Percentiles rank a stretch among this genome's conserved stretches.
These are phyloP conservation scores for Drosophila teissieri DNA, from an alignment of 1,140 invertebrate genomes.

Conservation along the genomic window DNA sequence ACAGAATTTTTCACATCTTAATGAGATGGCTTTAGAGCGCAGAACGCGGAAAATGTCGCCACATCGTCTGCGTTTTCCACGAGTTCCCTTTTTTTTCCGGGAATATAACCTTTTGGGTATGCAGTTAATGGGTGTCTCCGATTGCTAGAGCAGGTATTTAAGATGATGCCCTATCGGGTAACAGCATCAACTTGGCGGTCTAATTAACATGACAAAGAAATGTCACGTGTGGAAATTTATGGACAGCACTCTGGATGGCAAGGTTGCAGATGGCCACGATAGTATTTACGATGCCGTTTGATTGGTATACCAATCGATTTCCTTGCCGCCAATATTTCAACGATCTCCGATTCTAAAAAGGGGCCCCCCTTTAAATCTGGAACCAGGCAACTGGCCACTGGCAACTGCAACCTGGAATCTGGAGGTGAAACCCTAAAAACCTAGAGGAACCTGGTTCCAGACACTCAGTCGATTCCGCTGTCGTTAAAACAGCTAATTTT, in stretches of 20 bases:
- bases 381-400: background rate
- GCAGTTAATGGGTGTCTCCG: constrained; percentile 56
- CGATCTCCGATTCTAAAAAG: constrained; percentile 25
- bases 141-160: constrained; percentile 69
- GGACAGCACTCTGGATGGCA: constrained; percentile 64
- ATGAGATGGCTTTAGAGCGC: constrained; percentile 19
- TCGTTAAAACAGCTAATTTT: constrained; percentile 82
- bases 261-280: constrained; percentile 74
- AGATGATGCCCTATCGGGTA: constrained; percentile 77
- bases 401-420: background rate
- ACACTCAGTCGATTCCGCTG: constrained; percentile 63
- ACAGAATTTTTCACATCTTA: constrained; percentile 49
- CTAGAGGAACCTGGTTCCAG: constrained; percentile 16
- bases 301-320: constrained; percentile 75
- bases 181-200: constrained; percentile 71
- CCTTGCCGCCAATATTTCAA: constrained; percentile 58
- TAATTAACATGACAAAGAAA: constrained; percentile 84
- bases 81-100: constrained; percentile 17
- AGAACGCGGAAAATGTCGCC: constrained; percentile 53
- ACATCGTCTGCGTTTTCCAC: constrained; percentile 56
- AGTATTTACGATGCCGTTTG: constrained; percentile 81
- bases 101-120: constrained; percentile 50
- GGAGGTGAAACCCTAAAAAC: constrained; percentile 5
- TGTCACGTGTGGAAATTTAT: constrained; percentile 80
- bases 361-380: background rate